Conservation (phyloP, 2,888 invertebrate genomes). For the Philaethria dido region DNA sequence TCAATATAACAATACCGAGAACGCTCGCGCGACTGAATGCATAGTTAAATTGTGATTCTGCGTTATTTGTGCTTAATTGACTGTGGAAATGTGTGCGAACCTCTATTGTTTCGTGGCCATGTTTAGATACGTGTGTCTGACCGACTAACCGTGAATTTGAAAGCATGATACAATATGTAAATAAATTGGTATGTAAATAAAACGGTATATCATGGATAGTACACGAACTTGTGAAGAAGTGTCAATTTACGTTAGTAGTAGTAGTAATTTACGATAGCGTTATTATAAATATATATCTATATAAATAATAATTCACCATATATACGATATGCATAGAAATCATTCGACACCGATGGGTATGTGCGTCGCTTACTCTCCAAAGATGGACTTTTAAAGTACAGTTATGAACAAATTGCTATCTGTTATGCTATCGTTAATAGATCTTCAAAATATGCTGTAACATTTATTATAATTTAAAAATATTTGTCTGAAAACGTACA, state of each 20-base stretch:
- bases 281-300: not conserved
- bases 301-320: too few species aligned
- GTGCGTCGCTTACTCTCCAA: not conserved
- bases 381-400: not conserved
- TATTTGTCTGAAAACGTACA: not conserved
- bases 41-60: slow-evolving; percentile 36
- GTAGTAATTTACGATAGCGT: too few species aligned
- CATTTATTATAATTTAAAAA: not conserved
- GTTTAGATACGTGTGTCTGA: slow-evolving; percentile 40
- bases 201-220: not conserved
- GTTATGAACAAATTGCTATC: not conserved
- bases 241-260: too few species aligned
- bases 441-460: not conserved
- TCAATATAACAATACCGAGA: slow-evolving; percentile 34
- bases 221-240: not conserved
- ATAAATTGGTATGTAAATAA: slow-evolving; percentile 1
- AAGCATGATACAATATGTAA: slow-evolving; percentile 17
- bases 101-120: slow-evolving; percentile 39
- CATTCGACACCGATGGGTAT: not conserved
- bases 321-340: not conserved
- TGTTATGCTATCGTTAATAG: too few species aligned
- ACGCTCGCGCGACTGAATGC: slow-evolving; percentile 30
- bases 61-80: slow-evolving; percentile 59
- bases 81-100: slow-evolving; percentile 53
- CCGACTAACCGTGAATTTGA: slow-evolving; percentile 21